These are phyloP conservation scores for Strix aluco DNA, from an alignment of 2,113 vertebrate species.

Conservation along the genomic window DNA sequence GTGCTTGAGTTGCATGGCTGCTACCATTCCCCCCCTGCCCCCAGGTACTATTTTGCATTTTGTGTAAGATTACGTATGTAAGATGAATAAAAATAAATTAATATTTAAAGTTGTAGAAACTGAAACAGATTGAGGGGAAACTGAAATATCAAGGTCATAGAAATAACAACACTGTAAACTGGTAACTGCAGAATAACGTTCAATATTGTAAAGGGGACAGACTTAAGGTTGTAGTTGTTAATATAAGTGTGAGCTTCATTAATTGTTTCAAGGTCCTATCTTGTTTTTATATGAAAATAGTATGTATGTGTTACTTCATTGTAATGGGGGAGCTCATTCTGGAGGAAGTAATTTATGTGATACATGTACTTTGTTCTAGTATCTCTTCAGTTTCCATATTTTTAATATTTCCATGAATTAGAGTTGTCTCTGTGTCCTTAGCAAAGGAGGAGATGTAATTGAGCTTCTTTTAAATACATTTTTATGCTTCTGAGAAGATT, in stretches of 20 bases:
- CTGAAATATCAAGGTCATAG: neutral
- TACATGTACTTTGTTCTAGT: neutral
- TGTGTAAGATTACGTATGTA: neutral
- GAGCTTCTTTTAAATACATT: neutral
- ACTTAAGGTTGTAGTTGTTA: neutral
- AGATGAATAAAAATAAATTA: neutral
- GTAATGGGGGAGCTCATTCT: neutral
- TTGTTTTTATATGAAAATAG: neutral
- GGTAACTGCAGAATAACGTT: neutral
- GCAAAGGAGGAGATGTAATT: neutral
- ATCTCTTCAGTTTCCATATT: neutral
- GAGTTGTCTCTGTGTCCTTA: neutral
- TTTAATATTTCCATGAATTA: neutral
- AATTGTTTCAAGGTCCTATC: neutral
- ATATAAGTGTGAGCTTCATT: neutral
- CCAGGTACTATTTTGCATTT: neutral
- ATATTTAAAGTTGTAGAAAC: neutral
- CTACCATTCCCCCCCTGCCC: rapidly evolving
- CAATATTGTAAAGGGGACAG: neutral
- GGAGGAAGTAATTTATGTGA: neutral
- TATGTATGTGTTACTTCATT: neutral
- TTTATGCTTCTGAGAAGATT: neutral
- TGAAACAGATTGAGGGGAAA: neutral
- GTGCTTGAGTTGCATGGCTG: neutral
- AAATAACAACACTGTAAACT: neutral